Conservation (phyloP, 1,140 invertebrate genomes). For the Megalopta genalis region DNA sequence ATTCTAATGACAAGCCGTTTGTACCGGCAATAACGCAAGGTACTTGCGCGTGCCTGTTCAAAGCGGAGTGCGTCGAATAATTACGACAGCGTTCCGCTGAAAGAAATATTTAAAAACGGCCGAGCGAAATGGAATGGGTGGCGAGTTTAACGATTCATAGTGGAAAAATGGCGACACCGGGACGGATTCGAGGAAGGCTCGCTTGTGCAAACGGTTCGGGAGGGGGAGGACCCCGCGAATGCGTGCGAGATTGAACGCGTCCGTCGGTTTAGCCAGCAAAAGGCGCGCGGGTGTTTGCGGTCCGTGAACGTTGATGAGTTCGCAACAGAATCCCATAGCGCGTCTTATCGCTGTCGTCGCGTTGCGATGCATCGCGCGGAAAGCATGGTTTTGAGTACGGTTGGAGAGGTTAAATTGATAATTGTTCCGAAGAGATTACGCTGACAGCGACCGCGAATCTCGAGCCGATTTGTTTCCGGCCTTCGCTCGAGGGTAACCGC, state of each 20-base stretch:
- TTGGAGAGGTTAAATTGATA: constrained; percentile 50
- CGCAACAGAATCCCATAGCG: constrained; percentile 46
- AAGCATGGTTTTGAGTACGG: constrained; percentile 27
- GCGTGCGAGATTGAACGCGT: constrained; percentile 47
- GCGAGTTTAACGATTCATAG: constrained; percentile 16
- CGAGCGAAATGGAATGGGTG: not conserved
- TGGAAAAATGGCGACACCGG: not conserved
- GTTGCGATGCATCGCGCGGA: constrained; percentile 47
- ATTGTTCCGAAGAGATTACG: constrained; percentile 39
- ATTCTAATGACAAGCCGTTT: too few relatives aligned
- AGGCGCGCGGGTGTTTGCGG: not conserved
- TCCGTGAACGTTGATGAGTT: constrained; percentile 55
- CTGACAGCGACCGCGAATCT: constrained; percentile 19
- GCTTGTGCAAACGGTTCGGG: constrained; percentile 15
- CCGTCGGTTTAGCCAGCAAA: not conserved
- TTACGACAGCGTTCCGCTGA: too few relatives aligned
- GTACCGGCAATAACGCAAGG: not conserved
- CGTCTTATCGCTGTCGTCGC: constrained; percentile 52
- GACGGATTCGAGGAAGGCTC: not conserved
- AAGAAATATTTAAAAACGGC: too few relatives aligned
- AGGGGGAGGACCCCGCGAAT: constrained; percentile 19
- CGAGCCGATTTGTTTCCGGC: constrained; percentile 40
- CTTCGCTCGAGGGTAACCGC: constrained; percentile 12
- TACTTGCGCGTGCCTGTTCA: constrained; percentile 15
- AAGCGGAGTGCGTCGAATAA: not conserved